Evolutionary conservation across 1,140 invertebrate genomes (phyloP).

Genomic region (Drosophila equinoxialis): DNA sequence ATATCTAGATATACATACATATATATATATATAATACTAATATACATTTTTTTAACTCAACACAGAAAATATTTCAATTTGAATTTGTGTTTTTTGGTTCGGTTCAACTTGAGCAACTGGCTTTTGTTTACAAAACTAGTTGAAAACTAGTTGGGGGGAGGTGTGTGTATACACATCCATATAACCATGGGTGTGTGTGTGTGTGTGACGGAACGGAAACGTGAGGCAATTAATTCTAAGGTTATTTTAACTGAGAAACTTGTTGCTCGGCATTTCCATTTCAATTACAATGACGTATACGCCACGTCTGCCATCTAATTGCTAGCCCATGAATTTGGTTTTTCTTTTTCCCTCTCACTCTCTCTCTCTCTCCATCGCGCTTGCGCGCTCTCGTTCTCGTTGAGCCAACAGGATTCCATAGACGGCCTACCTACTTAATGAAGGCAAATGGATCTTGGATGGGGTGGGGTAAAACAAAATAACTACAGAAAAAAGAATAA

Average conservation of each 20-base stretch:
- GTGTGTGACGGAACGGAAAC: constrained; percentile 58
- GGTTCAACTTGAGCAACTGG: constrained; percentile 71
- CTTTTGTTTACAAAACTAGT: constrained; percentile 61
- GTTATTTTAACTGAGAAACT: constrained; percentile 75
- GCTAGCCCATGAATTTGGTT: constrained; percentile 62
- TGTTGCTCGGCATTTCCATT: constrained; percentile 78
- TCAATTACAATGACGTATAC: constrained; percentile 78
- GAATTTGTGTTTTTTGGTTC: constrained; percentile 43
- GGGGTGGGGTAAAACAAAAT: constrained; percentile 22
- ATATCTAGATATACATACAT: background rate
- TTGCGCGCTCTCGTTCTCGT: background rate
- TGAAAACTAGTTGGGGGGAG: constrained; percentile 20
- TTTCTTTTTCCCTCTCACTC: background rate
- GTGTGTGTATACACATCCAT: background rate
- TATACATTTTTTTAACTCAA: constrained; percentile 24
- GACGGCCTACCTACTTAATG: background rate
- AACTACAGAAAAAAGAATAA: constrained; percentile 19
- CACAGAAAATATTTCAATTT: constrained; percentile 50
- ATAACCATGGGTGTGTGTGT: constrained; percentile 32
- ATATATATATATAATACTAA: background rate
- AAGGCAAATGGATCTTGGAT: background rate
- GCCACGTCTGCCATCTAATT: constrained; percentile 59
- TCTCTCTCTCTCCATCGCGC: too few species aligned
- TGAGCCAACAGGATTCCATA: constrained; percentile 30
- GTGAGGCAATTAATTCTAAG: constrained; percentile 80